Evolutionary conservation across 2,797 vertebrate genomes (phyloP), one percentile per base, ranked within the genome.

Genomic region (Zonotrichia albicollis): DNA sequence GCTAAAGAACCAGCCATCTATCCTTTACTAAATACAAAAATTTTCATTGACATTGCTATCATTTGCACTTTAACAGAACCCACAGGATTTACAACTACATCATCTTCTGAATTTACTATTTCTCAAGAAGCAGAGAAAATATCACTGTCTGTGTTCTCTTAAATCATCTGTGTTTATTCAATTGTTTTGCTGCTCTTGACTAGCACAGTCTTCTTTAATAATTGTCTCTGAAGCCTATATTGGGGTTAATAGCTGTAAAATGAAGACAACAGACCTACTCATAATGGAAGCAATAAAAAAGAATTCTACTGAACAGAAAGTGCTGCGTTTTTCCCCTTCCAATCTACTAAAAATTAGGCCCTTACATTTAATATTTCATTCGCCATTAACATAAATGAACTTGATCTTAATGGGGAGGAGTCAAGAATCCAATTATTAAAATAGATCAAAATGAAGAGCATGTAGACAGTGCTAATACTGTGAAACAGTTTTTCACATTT

Each of bases 371-470:
- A 38, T 86, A 80, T 95, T 96, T 94, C 55, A 55, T 92, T 89
- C 67, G 15, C 36, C 50, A 84, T 90, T 91, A 90, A 77, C 89
- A 94, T 92, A 95, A 95, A 93, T 93, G 75, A 89, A 57, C 43
- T 87, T 92, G 55, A 89, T 58, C 57, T 96, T 95, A 95, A 84
- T 71, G 51, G 64, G 91, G 85, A 95, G 89, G 79, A 96, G 93
- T 97, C 92, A 95, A 97, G 94, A 94, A 93, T 89, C 57, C 78
- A 82, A 77, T 96, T 97, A 95, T 95, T 93, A 87, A 97, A 97
- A 96, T 30, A 84, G 55, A 94, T 89, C 76, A 78, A 87, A 97
- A 95, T 97, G 85, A 95, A 97, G 90, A 96, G 71, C 18, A 15
- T 65, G 58, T 83, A 92, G 94, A 95, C 77, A 93, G 75, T 46